phyloP scores from a whole-genome alignment of 2,888 invertebrate species.

The Hofmannophila pseudospretella region DNA sequence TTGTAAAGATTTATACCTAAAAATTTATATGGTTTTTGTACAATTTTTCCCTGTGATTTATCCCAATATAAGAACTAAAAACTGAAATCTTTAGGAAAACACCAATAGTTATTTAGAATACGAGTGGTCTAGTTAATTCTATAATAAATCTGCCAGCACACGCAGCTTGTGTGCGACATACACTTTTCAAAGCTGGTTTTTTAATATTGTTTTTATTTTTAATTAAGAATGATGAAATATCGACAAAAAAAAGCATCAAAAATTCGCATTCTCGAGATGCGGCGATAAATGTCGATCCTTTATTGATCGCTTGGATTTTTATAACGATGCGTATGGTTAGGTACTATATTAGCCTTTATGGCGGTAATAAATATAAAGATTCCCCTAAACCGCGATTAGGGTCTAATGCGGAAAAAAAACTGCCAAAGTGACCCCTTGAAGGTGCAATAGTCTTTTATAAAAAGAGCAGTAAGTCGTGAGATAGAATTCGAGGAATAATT shows the following conservation, averaged over 20 bases:
- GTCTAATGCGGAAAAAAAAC: conserved; percentile 16
- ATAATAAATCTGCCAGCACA: too few relatives aligned
- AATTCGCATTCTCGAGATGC: conserved; percentile 17
- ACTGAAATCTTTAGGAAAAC: too few relatives aligned
- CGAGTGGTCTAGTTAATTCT: too few relatives aligned
- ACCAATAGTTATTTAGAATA: too few relatives aligned
- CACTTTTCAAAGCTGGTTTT: too few relatives aligned
- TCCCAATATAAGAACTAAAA: too few relatives aligned
- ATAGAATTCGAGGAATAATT: neutral
- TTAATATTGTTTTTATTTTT: neutral
- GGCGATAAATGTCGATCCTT: conserved; percentile 28
- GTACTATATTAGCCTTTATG: conserved; percentile 14
- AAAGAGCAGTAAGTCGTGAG: neutral
- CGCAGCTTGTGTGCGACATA: too few relatives aligned
- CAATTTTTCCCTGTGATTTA: too few relatives aligned
- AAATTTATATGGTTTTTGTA: too few relatives aligned
- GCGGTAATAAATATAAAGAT: conserved; percentile 20
- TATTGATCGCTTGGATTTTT: conserved; percentile 31
- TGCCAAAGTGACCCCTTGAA: conserved; percentile 8
- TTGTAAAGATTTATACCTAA: too few relatives aligned
- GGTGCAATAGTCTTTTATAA: neutral
- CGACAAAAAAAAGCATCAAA: conserved; percentile 7
- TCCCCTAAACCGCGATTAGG: conserved; percentile 26
- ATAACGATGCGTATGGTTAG: conserved; percentile 13
- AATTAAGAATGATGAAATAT: conserved; percentile 5